Evolutionary conservation across 2,113 vertebrate species (phyloP).

Genomic region (Hiodon alosoides): DNA sequence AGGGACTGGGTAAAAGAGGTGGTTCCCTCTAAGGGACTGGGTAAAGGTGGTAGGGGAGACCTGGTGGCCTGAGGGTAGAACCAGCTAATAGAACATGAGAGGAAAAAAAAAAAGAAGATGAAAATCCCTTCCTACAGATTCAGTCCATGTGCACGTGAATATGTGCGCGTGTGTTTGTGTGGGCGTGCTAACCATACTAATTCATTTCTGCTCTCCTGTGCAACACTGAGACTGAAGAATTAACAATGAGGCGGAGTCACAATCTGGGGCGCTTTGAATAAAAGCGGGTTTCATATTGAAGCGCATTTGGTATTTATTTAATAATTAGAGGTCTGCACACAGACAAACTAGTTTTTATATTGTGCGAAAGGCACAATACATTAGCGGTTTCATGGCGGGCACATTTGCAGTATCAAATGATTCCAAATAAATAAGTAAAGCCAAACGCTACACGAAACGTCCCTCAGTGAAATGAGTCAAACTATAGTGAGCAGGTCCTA

Average conservation of each 20-base stretch:
- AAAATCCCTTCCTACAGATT: constrained; percentile 10
- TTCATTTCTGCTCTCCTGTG: constrained; percentile 58
- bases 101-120: constrained; percentile 25
- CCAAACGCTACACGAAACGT: constrained; percentile 39
- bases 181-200: constrained; percentile 39
- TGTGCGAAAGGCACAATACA: constrained; percentile 31
- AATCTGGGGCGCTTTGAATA: constrained; percentile 7
- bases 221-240: constrained; percentile 31
- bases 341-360: constrained; percentile 36
- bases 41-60: constrained; percentile 44
- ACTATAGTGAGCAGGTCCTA: constrained; percentile 27
- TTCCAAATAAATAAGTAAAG: constrained; percentile 45
- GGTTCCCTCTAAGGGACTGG: constrained; percentile 15
- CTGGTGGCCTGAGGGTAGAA: constrained; percentile 46
- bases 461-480: constrained; percentile 33
- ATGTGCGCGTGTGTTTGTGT: constrained; percentile 45
- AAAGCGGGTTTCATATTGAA: not conserved
- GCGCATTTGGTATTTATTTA: constrained; percentile 9
- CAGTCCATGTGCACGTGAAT: not conserved
- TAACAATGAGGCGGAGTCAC: constrained; percentile 29
- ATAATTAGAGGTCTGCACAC: constrained; percentile 36
- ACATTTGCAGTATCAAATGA: constrained; percentile 42
- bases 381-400: constrained; percentile 31
- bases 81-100: constrained; percentile 40
- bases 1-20: constrained; percentile 8